phyloP scores from a whole-genome alignment of 1,140 invertebrate species.

The Magallana gigas region DNA sequence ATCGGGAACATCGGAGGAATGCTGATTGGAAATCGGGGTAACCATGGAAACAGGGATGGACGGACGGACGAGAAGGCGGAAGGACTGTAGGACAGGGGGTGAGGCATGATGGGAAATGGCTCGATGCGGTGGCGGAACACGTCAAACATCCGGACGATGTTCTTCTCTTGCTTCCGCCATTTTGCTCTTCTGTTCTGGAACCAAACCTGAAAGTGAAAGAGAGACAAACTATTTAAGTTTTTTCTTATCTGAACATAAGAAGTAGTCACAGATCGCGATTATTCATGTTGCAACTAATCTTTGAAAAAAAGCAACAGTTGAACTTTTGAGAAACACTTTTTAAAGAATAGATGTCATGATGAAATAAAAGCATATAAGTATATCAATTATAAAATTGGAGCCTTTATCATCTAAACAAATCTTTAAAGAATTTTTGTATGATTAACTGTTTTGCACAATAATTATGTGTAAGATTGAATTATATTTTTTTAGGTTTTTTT shows the following conservation, averaged over 20 bases:
- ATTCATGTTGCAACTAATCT: too few relatives aligned
- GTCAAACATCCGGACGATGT: constrained; percentile 63
- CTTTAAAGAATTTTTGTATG: too few relatives aligned
- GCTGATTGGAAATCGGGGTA: constrained; percentile 56
- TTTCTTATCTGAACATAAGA: not conserved
- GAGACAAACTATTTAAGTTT: not conserved
- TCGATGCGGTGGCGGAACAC: constrained; percentile 61
- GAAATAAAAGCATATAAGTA: too few relatives aligned
- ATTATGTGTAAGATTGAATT: too few relatives aligned
- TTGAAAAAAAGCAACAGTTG: too few relatives aligned
- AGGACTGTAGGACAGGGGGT: constrained; percentile 51
- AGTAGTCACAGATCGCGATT: too few relatives aligned
- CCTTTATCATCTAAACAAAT: too few relatives aligned
- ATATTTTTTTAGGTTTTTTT: too few relatives aligned
- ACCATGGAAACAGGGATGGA: constrained; percentile 61
- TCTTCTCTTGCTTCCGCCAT: constrained; percentile 88
- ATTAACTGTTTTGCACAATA: too few relatives aligned
- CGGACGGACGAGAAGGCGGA: constrained; percentile 57
- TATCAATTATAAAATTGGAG: too few relatives aligned
- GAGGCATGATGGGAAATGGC: constrained; percentile 55
- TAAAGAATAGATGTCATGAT: too few relatives aligned
- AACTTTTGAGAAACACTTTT: too few relatives aligned
- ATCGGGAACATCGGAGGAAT: constrained; percentile 58
- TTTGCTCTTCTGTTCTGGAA: constrained; percentile 98
- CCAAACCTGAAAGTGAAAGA: constrained; percentile 85